Percentiles rank a stretch among this genome's conserved stretches.
These are phyloP conservation scores for Odocoileus virginianus DNA, from an alignment of 2,113 vertebrate species.

Conservation along the genomic window DNA sequence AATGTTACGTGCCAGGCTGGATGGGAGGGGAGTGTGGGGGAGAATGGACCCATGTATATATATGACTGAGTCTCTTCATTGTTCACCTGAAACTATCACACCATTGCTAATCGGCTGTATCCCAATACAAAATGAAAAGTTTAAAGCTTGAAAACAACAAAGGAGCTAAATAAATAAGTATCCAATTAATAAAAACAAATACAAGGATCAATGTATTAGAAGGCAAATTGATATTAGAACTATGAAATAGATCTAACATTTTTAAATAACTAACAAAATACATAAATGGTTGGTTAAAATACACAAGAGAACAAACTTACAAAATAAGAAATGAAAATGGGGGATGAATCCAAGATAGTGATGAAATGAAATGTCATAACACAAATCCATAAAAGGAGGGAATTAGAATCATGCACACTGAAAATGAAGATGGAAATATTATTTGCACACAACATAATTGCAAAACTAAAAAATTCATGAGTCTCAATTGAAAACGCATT, in stretches of 20 bases:
- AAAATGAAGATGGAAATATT: background rate
- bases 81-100: background rate
- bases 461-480: conserved; percentile 29
- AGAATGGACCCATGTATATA: background rate
- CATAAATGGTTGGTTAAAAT: background rate
- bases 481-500: background rate
- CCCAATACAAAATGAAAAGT: background rate
- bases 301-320: background rate
- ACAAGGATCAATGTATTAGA: background rate
- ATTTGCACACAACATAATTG: conserved; percentile 6
- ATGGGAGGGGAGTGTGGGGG: background rate
- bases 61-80: background rate
- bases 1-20: background rate
- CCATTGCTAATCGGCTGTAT: background rate
- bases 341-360: background rate
- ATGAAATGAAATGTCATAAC: background rate
- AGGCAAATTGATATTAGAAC: background rate
- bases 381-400: background rate
- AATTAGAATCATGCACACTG: background rate
- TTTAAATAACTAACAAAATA: background rate
- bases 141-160: background rate
- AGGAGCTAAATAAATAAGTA: background rate
- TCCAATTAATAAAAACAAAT: background rate
- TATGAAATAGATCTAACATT: background rate
- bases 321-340: background rate